Evolutionary conservation across 2,797 vertebrate genomes (phyloP).

Genomic region (Phalanger gymnotis): DNA sequence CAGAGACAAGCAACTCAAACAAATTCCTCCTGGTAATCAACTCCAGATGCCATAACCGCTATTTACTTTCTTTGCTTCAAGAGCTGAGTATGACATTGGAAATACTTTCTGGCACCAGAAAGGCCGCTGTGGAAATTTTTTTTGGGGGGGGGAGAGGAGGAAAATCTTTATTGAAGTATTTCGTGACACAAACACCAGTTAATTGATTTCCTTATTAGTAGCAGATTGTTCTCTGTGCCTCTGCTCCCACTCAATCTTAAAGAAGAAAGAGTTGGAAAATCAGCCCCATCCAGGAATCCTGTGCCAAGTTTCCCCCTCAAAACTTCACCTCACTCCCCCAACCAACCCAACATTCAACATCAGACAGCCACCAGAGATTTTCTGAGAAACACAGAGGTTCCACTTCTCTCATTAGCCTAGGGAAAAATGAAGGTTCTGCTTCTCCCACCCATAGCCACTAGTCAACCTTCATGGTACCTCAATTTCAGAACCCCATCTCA

Average conservation of each 20-base stretch:
- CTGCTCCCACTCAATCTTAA: constrained; percentile 52
- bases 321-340: background rate
- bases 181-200: constrained; percentile 51
- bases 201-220: constrained; percentile 66
- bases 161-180: constrained; percentile 59
- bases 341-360: background rate
- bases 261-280: constrained; percentile 11
- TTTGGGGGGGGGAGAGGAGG: background rate
- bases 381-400: background rate
- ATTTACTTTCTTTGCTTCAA: background rate
- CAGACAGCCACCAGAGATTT: background rate
- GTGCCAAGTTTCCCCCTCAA: background rate
- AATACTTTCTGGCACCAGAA: constrained; percentile 14
- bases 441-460: background rate
- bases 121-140: constrained; percentile 35
- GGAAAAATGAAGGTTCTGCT: background rate
- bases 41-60: constrained; percentile 11
- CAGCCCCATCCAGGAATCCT: background rate
- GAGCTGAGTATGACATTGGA: constrained; percentile 29
- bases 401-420: background rate
- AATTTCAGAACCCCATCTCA: background rate
- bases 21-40: background rate
- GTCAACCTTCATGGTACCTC: background rate
- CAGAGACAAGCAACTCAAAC: constrained; percentile 2
- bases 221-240: constrained; percentile 60